phyloP scores from a whole-genome alignment of 1,140 invertebrate genomes.

The Zaprionus capensis region DNA sequence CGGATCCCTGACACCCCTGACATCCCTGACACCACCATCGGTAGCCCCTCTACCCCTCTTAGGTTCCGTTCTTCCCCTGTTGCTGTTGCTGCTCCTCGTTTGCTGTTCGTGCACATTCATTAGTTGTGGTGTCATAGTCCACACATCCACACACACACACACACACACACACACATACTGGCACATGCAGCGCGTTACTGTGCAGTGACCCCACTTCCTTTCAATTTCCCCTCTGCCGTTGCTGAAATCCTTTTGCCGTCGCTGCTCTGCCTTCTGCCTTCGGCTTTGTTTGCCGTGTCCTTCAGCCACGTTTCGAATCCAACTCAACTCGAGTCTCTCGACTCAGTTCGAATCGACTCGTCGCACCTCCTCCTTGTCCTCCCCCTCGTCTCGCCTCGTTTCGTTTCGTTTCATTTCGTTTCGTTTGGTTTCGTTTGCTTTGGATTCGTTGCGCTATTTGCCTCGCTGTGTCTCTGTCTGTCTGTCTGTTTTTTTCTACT shows the following conservation, averaged over 20 bases:
- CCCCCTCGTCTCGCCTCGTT: conserved; percentile 31
- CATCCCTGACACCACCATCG: no score
- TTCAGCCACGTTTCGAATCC: conserved; percentile 49
- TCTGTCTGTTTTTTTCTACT: conserved; percentile 3
- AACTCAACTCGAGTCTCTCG: conserved; percentile 17
- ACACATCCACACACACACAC: conserved; percentile 23
- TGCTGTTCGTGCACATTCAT: conserved; percentile 58
- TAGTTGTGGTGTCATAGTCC: conserved; percentile 65
- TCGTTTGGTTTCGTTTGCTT: conserved; percentile 34
- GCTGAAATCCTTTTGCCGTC: conserved; percentile 44
- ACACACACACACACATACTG: neutral
- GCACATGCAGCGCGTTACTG: conserved; percentile 35
- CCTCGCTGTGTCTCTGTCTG: conserved; percentile 14
- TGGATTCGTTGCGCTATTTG: conserved; percentile 31
- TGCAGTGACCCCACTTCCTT: conserved; percentile 70
- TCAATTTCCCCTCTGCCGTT: conserved; percentile 44
- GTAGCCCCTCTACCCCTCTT: neutral
- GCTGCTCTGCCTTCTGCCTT: conserved; percentile 7
- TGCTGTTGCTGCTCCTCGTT: conserved; percentile 18
- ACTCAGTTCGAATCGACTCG: conserved; percentile 36
- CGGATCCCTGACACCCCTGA: neutral
- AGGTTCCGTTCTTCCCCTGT: neutral
- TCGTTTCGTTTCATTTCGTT: conserved; percentile 35
- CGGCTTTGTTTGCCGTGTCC: conserved; percentile 39
- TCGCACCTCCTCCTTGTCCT: conserved; percentile 19